A percentile compares a stretch with the other conserved stretches of the same genome.
Evolutionary conservation across 2,113 vertebrate genomes (phyloP).

Genomic region (Phasianus colchicus): DNA sequence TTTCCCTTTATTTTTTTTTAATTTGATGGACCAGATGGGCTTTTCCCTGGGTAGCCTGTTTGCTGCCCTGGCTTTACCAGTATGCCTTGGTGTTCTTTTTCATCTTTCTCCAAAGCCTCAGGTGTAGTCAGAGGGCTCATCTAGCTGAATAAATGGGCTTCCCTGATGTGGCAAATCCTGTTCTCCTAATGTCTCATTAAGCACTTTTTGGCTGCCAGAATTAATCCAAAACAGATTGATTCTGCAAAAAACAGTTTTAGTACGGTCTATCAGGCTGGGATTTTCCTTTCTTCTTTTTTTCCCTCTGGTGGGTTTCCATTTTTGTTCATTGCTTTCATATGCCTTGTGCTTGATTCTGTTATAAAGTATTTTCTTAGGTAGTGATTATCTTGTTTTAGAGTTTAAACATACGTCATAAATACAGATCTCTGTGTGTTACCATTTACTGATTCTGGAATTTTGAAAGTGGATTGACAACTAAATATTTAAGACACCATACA

Average conservation of each 20-base stretch:
- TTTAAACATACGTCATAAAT: not conserved
- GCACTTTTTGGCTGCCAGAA: slow-evolving; percentile 28
- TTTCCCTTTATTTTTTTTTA: not conserved
- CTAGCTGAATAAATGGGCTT: slow-evolving; percentile 11
- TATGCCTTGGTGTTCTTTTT: not conserved
- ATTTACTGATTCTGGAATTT: not conserved
- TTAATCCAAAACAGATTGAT: slow-evolving; percentile 42
- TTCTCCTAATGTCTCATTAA: slow-evolving; percentile 44
- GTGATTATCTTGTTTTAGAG: not conserved
- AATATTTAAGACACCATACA: not conserved
- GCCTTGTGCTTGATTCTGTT: not conserved
- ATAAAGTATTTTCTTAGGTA: not conserved
- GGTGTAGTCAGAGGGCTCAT: not conserved
- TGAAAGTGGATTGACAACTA: not conserved
- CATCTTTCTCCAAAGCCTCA: slow-evolving; percentile 8
- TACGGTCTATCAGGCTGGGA: slow-evolving; percentile 10
- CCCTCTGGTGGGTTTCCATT: not conserved
- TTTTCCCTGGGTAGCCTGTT: not conserved
- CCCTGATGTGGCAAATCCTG: not conserved
- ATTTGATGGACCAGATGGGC: not conserved
- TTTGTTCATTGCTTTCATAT: slow-evolving; percentile 7
- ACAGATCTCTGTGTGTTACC: not conserved
- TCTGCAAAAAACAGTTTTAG: not conserved
- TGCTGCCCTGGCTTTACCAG: not conserved
- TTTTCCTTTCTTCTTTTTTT: slow-evolving; percentile 6